These are phyloP conservation scores for Chrysomallon squamiferum DNA, from an alignment of 1,140 invertebrate species.

Conservation along the genomic window DNA sequence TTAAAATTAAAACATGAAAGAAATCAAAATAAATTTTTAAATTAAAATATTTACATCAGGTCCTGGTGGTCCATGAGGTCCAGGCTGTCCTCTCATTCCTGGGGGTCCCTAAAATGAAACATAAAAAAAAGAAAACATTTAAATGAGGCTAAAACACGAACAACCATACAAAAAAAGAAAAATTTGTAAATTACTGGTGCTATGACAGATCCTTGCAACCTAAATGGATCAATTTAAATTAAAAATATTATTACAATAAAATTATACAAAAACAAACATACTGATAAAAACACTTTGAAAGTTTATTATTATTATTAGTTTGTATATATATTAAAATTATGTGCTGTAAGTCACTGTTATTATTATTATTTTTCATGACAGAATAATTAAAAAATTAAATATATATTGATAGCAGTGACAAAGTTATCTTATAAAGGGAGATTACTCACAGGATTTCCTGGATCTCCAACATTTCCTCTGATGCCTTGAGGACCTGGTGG, in stretches of 20 bases:
- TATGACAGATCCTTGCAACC: not conserved
- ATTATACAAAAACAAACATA: not conserved
- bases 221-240: not conserved
- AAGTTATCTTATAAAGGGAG: too few relatives aligned
- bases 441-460: slow-evolving; percentile 46
- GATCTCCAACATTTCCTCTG: slow-evolving; percentile 44
- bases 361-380: not conserved
- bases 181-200: not conserved
- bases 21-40: not conserved
- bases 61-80: slow-evolving; percentile 34
- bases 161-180: not conserved
- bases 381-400: not conserved
- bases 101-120: slow-evolving; percentile 31
- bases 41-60: slow-evolving; percentile 29
- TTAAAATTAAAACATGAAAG: too few relatives aligned
- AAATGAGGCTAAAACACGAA: not conserved
- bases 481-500: slow-evolving; percentile 41
- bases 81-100: slow-evolving; percentile 37
- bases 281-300: not conserved
- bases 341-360: not conserved
- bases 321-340: not conserved
- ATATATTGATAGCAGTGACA: too few relatives aligned
- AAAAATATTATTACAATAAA: not conserved
- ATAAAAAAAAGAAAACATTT: not conserved
- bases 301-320: not conserved